Percentiles rank a stretch among this genome's conserved stretches.
Conservation (phyloP, 2,888 invertebrate genomes). For the Argyresthia goedartella region DNA sequence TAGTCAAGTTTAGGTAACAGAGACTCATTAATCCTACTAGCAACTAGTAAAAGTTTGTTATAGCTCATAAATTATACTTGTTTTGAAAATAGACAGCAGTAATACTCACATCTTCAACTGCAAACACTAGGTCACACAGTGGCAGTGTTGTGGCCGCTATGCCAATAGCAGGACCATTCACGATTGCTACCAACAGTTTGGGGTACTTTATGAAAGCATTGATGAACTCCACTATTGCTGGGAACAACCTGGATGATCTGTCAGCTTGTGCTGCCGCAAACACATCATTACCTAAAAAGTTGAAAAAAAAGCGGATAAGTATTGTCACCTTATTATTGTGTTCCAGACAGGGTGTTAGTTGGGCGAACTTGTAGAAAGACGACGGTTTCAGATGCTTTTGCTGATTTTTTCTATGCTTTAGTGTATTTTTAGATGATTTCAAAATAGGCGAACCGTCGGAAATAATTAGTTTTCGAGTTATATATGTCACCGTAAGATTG, state of each 20-base stretch:
- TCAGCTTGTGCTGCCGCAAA: conserved; percentile 22
- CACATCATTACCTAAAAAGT: conserved; percentile 13
- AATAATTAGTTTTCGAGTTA: too few species aligned
- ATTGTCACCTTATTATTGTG: too few species aligned
- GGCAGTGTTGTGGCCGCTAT: conserved; percentile 88
- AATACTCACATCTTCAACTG: conserved; percentile 80
- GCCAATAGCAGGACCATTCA: conserved; percentile 96
- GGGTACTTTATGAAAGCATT: conserved; percentile 86
- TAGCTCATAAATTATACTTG: background rate
- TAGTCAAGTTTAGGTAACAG: background rate
- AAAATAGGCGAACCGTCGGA: too few species aligned
- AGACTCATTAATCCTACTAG: background rate
- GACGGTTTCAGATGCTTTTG: too few species aligned
- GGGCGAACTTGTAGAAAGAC: too few species aligned
- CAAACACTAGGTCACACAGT: conserved; percentile 90
- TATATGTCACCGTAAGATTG: too few species aligned
- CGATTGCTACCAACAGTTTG: conserved; percentile 87
- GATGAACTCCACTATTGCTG: conserved; percentile 71
- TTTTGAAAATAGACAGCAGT: background rate
- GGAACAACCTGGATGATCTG: conserved; percentile 10
- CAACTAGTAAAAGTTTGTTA: background rate
- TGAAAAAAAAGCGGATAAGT: too few species aligned
- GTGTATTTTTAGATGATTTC: too few species aligned
- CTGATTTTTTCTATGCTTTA: too few species aligned
- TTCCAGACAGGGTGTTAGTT: too few species aligned